These are phyloP conservation scores for Romanogobio albipinnatus DNA, from an alignment of 2,113 vertebrate species.

Conservation along the genomic window DNA sequence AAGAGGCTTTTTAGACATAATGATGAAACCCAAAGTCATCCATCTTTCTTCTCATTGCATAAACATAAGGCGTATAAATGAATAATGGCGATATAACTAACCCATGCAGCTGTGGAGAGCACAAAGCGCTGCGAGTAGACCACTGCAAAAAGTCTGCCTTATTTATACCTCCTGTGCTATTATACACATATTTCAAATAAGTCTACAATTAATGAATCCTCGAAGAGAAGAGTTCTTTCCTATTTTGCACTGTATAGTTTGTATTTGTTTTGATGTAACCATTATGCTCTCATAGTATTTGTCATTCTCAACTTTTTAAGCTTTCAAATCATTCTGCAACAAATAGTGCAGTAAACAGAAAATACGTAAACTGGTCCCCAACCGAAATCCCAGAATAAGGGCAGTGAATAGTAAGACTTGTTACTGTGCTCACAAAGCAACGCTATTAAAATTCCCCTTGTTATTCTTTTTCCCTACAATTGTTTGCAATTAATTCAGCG, in stretches of 20 bases:
- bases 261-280: background rate
- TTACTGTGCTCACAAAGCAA: background rate
- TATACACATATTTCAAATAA: slow-evolving; percentile 41
- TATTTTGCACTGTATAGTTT: background rate
- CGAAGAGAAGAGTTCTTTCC: background rate
- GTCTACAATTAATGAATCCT: slow-evolving; percentile 14
- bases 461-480: background rate
- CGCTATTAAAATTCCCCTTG: background rate
- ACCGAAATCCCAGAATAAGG: slow-evolving; percentile 37
- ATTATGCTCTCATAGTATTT: slow-evolving; percentile 22
- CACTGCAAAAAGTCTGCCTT: slow-evolving; percentile 42
- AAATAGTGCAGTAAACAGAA: slow-evolving; percentile 41
- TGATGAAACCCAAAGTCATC: slow-evolving; percentile 56
- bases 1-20: slow-evolving; percentile 48
- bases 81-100: slow-evolving; percentile 61
- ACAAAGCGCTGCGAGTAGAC: slow-evolving; percentile 45
- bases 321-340: slow-evolving; percentile 35
- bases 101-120: slow-evolving; percentile 55
- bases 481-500: slow-evolving; percentile 4
- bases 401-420: background rate
- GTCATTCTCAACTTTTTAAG: slow-evolving; percentile 42
- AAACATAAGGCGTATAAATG: slow-evolving; percentile 65
- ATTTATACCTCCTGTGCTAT: slow-evolving; percentile 44
- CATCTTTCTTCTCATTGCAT: slow-evolving; percentile 54
- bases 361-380: background rate